A percentile compares a stretch with the other conserved stretches of the same genome.
These are phyloP conservation scores for Acronicta alni DNA, from an alignment of 2,888 invertebrate genomes.

Conservation along the genomic window DNA sequence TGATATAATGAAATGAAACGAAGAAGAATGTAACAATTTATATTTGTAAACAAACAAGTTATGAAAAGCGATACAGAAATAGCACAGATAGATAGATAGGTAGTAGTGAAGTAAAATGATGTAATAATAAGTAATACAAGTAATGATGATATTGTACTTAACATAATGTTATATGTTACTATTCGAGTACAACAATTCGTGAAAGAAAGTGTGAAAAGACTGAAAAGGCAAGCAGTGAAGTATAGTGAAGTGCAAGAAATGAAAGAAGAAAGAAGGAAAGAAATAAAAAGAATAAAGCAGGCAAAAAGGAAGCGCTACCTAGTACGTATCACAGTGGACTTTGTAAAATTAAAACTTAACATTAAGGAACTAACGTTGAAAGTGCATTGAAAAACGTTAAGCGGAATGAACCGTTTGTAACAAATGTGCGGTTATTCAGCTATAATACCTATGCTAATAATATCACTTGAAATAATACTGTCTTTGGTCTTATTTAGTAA, in stretches of 20 bases:
- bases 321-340: conserved; percentile 87
- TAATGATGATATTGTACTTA: conserved; percentile 24
- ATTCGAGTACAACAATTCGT: conserved; percentile 15
- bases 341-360: conserved; percentile 68
- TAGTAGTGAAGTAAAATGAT: conserved; percentile 17
- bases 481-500: conserved; percentile 82
- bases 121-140: conserved; percentile 11
- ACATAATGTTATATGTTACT: background rate
- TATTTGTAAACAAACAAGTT: conserved; percentile 49
- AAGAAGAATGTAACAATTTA: conserved; percentile 56
- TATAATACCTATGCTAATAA: conserved; percentile 60
- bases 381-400: conserved; percentile 65
- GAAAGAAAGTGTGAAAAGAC: conserved; percentile 43
- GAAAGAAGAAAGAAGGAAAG: conserved; percentile 24
- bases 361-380: conserved; percentile 70
- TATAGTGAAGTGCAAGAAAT: conserved; percentile 44
- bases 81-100: conserved; percentile 27
- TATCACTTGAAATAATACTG: conserved; percentile 83
- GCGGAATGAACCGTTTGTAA: conserved; percentile 85
- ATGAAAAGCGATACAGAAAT: conserved; percentile 36
- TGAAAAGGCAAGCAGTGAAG: conserved; percentile 50
- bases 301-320: conserved; percentile 66
- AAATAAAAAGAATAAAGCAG: conserved; percentile 42
- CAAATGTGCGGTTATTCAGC: conserved; percentile 88
- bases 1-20: conserved; percentile 65